Conservation (phyloP, 2,797 vertebrate genomes). For the Brachymystax lenok region DNA sequence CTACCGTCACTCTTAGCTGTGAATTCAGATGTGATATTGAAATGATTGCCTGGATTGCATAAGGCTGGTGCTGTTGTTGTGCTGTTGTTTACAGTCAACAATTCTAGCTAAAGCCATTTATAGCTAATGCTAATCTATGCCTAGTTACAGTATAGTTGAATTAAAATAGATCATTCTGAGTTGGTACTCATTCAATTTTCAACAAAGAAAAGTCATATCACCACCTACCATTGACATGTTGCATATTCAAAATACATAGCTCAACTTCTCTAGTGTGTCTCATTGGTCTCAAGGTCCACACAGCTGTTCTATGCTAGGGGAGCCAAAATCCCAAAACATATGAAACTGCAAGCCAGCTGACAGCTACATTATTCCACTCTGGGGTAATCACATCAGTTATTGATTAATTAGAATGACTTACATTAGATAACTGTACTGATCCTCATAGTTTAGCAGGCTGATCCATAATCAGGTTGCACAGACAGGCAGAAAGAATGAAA, state of each 20-base stretch:
- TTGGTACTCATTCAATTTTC: neutral
- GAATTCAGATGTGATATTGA: neutral
- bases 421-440: neutral
- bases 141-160: neutral
- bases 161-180: neutral
- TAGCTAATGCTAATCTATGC: neutral
- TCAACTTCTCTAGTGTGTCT: neutral
- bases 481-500: neutral
- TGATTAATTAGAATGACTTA: neutral
- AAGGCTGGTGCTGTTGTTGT: neutral
- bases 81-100: neutral
- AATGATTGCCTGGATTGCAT: neutral
- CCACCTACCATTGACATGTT: neutral
- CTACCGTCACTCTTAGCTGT: neutral
- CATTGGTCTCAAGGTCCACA: neutral
- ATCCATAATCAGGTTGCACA: neutral
- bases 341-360: neutral
- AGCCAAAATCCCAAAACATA: neutral
- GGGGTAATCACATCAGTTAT: neutral
- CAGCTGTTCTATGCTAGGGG: neutral
- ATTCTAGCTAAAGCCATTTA: neutral
- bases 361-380: neutral
- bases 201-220: neutral
- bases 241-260: neutral
- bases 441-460: neutral